Conservation (phyloP, 2,888 invertebrate species). For the Belgica antarctica region DNA sequence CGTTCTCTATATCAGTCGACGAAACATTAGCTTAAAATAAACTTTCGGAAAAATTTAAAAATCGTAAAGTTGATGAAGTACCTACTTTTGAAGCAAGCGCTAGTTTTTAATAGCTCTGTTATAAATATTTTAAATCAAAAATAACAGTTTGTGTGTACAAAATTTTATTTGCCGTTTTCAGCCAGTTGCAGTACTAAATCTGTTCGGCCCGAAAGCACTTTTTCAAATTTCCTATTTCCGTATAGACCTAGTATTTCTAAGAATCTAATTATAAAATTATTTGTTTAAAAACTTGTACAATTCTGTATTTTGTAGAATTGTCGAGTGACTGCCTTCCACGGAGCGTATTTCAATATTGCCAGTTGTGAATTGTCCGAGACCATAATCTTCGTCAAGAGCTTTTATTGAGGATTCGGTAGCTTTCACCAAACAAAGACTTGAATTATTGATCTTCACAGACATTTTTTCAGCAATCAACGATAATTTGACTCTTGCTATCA, state of each 20-base stretch:
- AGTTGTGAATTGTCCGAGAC: constrained; percentile 59
- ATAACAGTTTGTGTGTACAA: no score
- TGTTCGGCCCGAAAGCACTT: no score
- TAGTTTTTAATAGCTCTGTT: no score
- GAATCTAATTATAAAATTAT: no score
- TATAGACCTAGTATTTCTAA: no score
- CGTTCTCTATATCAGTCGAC: constrained; percentile 46
- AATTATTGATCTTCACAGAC: constrained; percentile 54
- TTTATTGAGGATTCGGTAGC: constrained; percentile 61
- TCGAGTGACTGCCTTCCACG: neutral
- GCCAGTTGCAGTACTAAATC: no score
- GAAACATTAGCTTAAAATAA: neutral
- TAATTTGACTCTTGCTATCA: constrained; percentile 17
- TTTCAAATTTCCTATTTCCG: no score
- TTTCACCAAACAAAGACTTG: constrained; percentile 63
- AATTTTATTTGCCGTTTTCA: no score
- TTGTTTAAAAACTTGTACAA: neutral
- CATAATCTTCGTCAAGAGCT: constrained; percentile 64
- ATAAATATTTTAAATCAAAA: no score
- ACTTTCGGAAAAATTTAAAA: no score
- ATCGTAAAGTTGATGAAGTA: neutral
- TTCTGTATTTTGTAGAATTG: neutral
- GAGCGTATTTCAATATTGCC: neutral
- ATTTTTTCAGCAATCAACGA: neutral
- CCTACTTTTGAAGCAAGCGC: neutral